Percentiles rank a stretch among this genome's conserved stretches.
These are phyloP conservation scores for Cyaniris semiargus DNA, from an alignment of 2,888 invertebrate species.

Conservation along the genomic window DNA sequence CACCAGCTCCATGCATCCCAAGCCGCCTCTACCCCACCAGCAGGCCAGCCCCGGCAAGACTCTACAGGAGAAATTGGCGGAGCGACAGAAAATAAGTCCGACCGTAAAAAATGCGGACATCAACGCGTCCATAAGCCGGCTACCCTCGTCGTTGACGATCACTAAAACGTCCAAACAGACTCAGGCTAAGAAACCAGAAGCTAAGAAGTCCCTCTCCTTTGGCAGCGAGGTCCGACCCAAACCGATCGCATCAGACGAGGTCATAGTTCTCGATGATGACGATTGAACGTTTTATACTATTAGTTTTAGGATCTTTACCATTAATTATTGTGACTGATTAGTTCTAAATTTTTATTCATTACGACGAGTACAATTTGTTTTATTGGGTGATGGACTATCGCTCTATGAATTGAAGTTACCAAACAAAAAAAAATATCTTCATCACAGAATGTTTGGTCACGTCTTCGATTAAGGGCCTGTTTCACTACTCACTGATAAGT, in stretches of 20 bases:
- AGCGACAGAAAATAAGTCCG: constrained; percentile 79
- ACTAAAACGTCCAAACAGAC: constrained; percentile 66
- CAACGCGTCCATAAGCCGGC: constrained; percentile 65
- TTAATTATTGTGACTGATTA: constrained; percentile 4
- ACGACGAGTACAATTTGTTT: background rate
- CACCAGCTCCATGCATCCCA: constrained; percentile 58
- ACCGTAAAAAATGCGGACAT: constrained; percentile 56
- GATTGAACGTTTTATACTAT: constrained; percentile 26
- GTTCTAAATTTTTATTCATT: background rate
- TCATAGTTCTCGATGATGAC: constrained; percentile 72
- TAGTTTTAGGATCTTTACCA: background rate
- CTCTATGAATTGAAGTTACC: background rate
- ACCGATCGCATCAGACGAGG: constrained; percentile 64
- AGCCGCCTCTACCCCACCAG: constrained; percentile 65
- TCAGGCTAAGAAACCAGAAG: constrained; percentile 56
- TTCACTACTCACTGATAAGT: too few species aligned
- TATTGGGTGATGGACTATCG: background rate
- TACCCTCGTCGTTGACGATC: constrained; percentile 77
- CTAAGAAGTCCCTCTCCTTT: constrained; percentile 61
- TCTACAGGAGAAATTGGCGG: constrained; percentile 84
- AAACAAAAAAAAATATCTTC: background rate
- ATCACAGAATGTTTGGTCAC: background rate
- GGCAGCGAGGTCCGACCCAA: constrained; percentile 53
- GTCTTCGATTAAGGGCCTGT: too few species aligned
- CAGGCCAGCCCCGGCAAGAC: constrained; percentile 82